Percentiles rank a stretch among this genome's conserved stretches.
Evolutionary conservation across 2,888 invertebrate species (phyloP).

Genomic region (Sisyra terminalis): DNA sequence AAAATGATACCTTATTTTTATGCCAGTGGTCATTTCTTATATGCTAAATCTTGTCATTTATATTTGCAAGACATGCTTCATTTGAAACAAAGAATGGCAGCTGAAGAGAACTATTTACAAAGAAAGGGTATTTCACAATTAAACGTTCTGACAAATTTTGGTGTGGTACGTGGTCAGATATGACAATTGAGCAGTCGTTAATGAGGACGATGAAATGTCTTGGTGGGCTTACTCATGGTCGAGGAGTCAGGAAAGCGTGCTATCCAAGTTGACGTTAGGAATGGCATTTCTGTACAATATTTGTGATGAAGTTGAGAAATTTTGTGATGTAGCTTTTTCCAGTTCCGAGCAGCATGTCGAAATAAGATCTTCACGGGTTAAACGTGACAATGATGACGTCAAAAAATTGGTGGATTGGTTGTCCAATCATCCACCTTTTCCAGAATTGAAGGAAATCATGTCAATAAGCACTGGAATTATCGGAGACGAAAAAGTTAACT

Average conservation of each 20-base stretch:
- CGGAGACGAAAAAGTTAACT: too few relatives aligned
- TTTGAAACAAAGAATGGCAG: conserved; percentile 14
- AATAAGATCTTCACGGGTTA: conserved; percentile 12
- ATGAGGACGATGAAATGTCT: conserved; percentile 3
- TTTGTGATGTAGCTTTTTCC: conserved; percentile 7
- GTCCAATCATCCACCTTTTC: too few relatives aligned
- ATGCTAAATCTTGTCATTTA: conserved; percentile 20
- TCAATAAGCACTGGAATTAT: too few relatives aligned
- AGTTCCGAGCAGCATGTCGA: too few relatives aligned
- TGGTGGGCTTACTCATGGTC: conserved; percentile 2
- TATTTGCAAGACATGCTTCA: conserved; percentile 23
- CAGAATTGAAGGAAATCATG: too few relatives aligned
- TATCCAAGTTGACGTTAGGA: conserved; percentile 12
- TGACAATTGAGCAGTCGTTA: conserved; percentile 1
- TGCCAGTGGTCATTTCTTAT: conserved; percentile 21
- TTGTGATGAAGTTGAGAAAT: conserved; percentile 12
- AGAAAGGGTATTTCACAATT: conserved; percentile 5
- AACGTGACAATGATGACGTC: too few relatives aligned
- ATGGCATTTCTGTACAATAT: conserved; percentile 12
- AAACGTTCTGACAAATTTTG: conserved; percentile 3
- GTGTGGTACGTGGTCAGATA: conserved; percentile 5
- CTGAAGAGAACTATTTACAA: conserved; percentile 14
- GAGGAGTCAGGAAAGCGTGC: conserved; percentile 1
- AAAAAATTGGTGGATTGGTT: too few relatives aligned
- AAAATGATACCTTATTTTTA: conserved; percentile 21